phyloP scores from a whole-genome alignment of 2,113 vertebrate genomes.

The Xerus inauris region DNA sequence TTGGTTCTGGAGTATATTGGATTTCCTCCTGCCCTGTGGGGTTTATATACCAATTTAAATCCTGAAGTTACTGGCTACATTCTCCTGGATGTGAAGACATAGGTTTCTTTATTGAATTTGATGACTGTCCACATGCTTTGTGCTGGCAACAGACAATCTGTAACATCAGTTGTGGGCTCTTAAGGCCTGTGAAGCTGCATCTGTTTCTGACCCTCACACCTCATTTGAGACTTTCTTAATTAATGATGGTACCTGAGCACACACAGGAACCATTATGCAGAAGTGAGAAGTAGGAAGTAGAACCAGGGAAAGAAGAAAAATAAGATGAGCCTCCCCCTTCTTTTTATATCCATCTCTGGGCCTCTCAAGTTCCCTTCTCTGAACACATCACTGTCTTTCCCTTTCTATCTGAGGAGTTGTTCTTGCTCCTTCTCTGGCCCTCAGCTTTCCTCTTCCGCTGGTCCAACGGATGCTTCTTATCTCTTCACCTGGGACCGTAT shows the following conservation, averaged over 20 bases:
- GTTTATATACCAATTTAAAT: slow-evolving; percentile 50
- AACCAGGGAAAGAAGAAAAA: not conserved
- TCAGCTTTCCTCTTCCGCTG: not conserved
- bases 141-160: not conserved
- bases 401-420: rapidly evolving
- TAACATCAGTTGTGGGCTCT: not conserved
- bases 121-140: not conserved
- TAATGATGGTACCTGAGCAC: not conserved
- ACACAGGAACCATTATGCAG: not conserved
- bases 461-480: not conserved
- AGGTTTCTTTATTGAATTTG: not conserved
- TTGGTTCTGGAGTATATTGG: slow-evolving; percentile 66
- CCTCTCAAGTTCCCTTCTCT: not conserved
- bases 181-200: not conserved
- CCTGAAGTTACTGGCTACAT: not conserved
- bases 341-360: not conserved
- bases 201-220: not conserved
- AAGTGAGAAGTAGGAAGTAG: not conserved
- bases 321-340: not conserved
- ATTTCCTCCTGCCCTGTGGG: slow-evolving; percentile 57
- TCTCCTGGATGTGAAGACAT: not conserved
- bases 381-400: not conserved
- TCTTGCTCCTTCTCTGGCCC: not conserved
- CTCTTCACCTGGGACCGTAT: not conserved
- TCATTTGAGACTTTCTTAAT: not conserved